Evolutionary conservation across 2,888 invertebrate species (phyloP), one percentile per base, ranked within the genome.

Genomic region (Athripsodes cinereus): DNA sequence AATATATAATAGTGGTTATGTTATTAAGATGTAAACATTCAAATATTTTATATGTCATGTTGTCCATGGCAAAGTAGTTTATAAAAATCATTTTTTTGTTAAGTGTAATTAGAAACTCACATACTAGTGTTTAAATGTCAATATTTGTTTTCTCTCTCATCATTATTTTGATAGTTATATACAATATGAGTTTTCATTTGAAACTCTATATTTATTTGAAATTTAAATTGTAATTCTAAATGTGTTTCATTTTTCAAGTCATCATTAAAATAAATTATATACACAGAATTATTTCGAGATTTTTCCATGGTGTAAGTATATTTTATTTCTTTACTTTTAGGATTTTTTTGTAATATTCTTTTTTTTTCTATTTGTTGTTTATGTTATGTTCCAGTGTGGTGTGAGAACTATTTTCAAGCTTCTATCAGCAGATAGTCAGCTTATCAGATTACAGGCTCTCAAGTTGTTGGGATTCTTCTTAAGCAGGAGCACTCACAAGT

Each of bases 401-500:
- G 91, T 98, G 55, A 83, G 96, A 69, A 93, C 95, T 58, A 93
- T 99, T 67, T 99, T 98, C 81, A 99, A 99, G 74, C 80, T 99
- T 58, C 78, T 99, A 61, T 91, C 95, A 11, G 96, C 97, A 2
- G 93, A 95, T 70, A 96, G 94, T 76, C 98, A 98, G 78, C 80
- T 95, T 64, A 96, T 99, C 68, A 83, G 98, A 66, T 82, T 99
- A 61, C 96, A 97, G 73, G 93, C 98, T 2, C 80, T 99, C 49
- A 99, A 99, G 74, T 81, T 99, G 48, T 81, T 99, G 47, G 99
- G 98, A 60, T 98, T 96, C 78, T 99, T 98, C 79, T 82, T 99
- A 26, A 96, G 96, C 71, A 85, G 98, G 66, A 97, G 97, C 73
- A 99, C 99, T 65, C 93, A 96, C 75, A 99, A 98, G 95, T 95